Evolutionary conservation across 2,113 vertebrate genomes (phyloP), one percentile per base, ranked within the genome.

Genomic region (Lethenteron reissneri): DNA sequence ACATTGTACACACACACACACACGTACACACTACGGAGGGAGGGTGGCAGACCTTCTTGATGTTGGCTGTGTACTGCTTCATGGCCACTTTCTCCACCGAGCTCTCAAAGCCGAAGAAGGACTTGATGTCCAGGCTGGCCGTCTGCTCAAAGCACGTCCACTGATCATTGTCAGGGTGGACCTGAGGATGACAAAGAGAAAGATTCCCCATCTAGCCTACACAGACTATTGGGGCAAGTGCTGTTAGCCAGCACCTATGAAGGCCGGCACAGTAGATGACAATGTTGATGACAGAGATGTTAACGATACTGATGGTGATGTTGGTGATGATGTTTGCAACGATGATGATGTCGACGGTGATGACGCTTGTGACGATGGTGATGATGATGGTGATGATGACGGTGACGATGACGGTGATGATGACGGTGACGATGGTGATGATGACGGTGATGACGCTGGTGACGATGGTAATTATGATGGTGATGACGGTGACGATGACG

Each of bases 71-170:
- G 17, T 99, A 97, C 8, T 97, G 90, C 74, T 89, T 97, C 88
- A 96, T 95, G 12, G 89, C 89, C 57, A 99, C 84, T 78, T 92
- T 99, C 81, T 97, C 94, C 57, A 92, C 91, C 7, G 86, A 85
- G 81, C 86, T 92, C 81, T 99, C 92, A 74, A 99, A 97, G 72
- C 94, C 92, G 76, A 97, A 99, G 76, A 99, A 99, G 11, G 92
- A 95, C 76, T 95, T 97, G 70, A 99, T 94, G 74, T 97, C 94
- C 79, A 97, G 81, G 78, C 85, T 94, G 57, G 94, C 94, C 4
- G 85, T 87, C 78, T 97, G 91, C 57, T 97, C 89, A 74, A 92
- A 97, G 81, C 91, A 97, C 4, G 94, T 96, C 91, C 92, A 96
- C 57, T 94, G 86, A 76, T 94, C 88, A 73, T 92, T 95, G 74